Base-by-base conservation (phyloP, 2,797 vertebrate genomes). In the Graptemys geographica region DNA sequence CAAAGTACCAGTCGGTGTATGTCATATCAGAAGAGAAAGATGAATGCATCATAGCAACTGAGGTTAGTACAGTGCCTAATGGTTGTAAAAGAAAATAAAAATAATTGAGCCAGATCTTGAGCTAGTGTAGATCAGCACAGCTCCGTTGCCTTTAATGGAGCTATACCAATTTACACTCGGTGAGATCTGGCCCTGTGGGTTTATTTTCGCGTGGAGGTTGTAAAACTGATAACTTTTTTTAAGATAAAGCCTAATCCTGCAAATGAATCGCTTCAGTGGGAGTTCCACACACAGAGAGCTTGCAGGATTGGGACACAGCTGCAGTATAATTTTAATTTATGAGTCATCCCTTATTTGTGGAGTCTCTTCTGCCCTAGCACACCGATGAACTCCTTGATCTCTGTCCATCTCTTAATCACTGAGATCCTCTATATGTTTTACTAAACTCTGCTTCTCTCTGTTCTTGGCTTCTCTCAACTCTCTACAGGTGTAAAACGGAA, bases 1-100 rank as follows among this genome's bases (percentile, higher is more conserved):
- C 99, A 95, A 99, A 99, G 98, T 99, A 99, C 98, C 99, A 99
- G 98, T 99, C 99, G 28, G 99, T 99, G 96, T 99, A 99, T 88
- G 99, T 99, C 97, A 99, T 99, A 98, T 99, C 99, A 72, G 99
- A 99, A 97, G 99, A 99, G 97, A 99, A 99, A 97, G 99, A 99
- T 0, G 99, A 99, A 98, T 99, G 99, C 96, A 99, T 99, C 97
- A 99, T 99, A 88, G 99, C 99, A 95, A 99, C 99, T 96, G 99
- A 99, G 99, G 99, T 98, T 91, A 95, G 98, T 98, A 96, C 51
- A 23, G 57, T 81, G 37, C 52, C 81, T 33, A 69, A 49, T 31
- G 9, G 11, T 3, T 53, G 52, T 11, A 82, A 74, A 21, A 86
- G 23, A 80, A 85, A 79, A 79, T 81, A 21, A 41, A 80, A 72